Conservation (phyloP, 64 coral and sea anemone species). For the Actinia tenebrosa region DNA sequence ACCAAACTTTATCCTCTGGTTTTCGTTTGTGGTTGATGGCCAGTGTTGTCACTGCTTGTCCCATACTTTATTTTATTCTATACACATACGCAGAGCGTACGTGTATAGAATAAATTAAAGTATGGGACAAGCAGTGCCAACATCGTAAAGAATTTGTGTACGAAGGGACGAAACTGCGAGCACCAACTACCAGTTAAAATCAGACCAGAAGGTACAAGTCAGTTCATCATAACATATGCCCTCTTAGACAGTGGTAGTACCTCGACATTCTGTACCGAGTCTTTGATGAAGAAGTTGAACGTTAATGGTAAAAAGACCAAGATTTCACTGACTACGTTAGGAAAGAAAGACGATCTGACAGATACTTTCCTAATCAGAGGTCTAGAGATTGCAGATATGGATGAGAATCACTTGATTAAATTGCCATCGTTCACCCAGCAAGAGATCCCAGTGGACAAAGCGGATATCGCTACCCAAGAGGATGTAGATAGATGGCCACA, state of each 20-base stretch:
- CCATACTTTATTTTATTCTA: too few species aligned
- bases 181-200: conserved; percentile 20
- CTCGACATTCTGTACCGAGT: conserved; percentile 23
- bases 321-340: conserved; percentile 16
- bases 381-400: conserved; percentile 18
- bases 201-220: conserved; percentile 1
- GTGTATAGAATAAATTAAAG: too few species aligned
- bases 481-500: neutral
- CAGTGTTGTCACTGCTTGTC: too few species aligned
- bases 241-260: conserved; percentile 34
- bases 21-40: too few species aligned
- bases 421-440: neutral
- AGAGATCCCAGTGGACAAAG: neutral
- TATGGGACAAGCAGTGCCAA: too few species aligned
- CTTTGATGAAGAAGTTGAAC: neutral
- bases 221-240: neutral
- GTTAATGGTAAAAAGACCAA: neutral
- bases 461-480: conserved; percentile 3
- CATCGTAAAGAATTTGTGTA: too few species aligned
- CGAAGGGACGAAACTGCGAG: too few species aligned
- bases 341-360: conserved; percentile 22
- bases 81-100: too few species aligned
- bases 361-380: neutral
- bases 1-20: too few species aligned
- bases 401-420: conserved; percentile 13